Conservation (phyloP, 2,113 vertebrate species). For the Campylomormyrus tamandua region DNA sequence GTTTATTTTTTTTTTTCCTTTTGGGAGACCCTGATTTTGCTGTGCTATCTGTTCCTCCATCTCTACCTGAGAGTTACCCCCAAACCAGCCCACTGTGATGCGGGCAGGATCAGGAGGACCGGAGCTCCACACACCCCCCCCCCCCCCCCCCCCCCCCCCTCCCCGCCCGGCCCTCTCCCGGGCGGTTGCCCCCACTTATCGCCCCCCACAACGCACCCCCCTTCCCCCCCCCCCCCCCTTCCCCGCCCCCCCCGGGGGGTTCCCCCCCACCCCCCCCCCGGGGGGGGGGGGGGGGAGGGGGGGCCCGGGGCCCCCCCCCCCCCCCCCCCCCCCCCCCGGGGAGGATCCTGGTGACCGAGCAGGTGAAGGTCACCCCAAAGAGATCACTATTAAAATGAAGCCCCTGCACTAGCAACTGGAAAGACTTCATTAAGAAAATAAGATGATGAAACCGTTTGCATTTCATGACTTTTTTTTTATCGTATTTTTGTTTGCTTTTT, state of each 20-base stretch:
- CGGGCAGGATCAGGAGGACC: slow-evolving; percentile 28
- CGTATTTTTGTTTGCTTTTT: slow-evolving; percentile 9
- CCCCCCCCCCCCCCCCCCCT: no score
- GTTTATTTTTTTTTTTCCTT: not conserved
- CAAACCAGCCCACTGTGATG: slow-evolving; percentile 33
- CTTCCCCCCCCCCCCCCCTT: no score
- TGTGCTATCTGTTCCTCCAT: slow-evolving; percentile 40
- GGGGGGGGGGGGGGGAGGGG: no score
- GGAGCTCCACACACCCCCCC: no score
- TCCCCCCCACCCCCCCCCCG: not conserved
- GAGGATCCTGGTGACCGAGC: slow-evolving; percentile 16
- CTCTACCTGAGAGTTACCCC: slow-evolving; percentile 56
- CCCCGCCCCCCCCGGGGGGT: no score
- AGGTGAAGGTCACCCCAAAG: slow-evolving; percentile 14
- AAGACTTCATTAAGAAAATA: slow-evolving; percentile 31
- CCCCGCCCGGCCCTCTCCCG: no score
- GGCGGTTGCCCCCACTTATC: no score
- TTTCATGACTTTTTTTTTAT: slow-evolving; percentile 17
- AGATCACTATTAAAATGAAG: slow-evolving; percentile 32
- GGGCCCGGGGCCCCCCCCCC: no score
- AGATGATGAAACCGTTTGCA: slow-evolving; percentile 10
- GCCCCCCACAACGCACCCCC: no score
- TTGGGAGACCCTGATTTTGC: slow-evolving; percentile 60
- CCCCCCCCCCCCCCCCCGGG: not conserved
- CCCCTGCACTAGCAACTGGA: slow-evolving; percentile 52